Conservation (phyloP, 1,140 invertebrate genomes). For the Hypsibius dujardini region DNA sequence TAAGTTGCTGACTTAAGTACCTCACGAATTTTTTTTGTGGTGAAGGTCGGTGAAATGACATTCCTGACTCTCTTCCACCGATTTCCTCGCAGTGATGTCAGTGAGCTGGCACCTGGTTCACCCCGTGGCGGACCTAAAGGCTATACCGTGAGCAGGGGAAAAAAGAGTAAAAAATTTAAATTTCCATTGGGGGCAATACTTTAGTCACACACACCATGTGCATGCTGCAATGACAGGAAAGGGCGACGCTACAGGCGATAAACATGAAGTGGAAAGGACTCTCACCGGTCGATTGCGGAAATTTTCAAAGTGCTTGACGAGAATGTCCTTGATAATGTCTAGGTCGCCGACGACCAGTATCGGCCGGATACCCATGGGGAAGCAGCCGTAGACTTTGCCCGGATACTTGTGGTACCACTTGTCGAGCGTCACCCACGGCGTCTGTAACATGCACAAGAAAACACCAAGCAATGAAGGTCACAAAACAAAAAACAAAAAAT, state of each 20-base stretch:
- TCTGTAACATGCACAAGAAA: slow-evolving; percentile 8
- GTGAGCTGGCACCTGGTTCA: slow-evolving; percentile 4
- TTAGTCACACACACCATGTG: too few species aligned
- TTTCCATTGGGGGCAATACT: too few species aligned
- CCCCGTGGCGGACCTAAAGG: slow-evolving; percentile 1
- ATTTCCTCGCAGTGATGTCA: slow-evolving; percentile 21
- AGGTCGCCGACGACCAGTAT: slow-evolving; percentile 28
- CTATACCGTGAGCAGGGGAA: too few species aligned
- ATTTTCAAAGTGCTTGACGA: slow-evolving; percentile 28
- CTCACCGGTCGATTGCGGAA: slow-evolving; percentile 27
- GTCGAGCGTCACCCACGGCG: not conserved
- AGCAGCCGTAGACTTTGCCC: slow-evolving; percentile 8
- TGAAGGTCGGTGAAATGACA: slow-evolving; percentile 26
- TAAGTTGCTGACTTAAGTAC: too few species aligned
- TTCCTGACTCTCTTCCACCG: slow-evolving; percentile 28
- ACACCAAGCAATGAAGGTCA: not conserved
- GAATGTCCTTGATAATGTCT: slow-evolving; percentile 27
- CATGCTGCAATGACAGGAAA: too few species aligned
- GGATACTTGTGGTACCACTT: not conserved
- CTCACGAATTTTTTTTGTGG: slow-evolving; percentile 25
- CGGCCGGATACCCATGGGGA: slow-evolving; percentile 24
- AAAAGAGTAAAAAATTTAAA: too few species aligned
- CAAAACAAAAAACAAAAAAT: too few species aligned
- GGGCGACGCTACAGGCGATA: too few species aligned
- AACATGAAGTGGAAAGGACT: too few species aligned